Evolutionary conservation across 2,888 invertebrate species (phyloP).

Genomic region (Fissipunctia ypsillon): DNA sequence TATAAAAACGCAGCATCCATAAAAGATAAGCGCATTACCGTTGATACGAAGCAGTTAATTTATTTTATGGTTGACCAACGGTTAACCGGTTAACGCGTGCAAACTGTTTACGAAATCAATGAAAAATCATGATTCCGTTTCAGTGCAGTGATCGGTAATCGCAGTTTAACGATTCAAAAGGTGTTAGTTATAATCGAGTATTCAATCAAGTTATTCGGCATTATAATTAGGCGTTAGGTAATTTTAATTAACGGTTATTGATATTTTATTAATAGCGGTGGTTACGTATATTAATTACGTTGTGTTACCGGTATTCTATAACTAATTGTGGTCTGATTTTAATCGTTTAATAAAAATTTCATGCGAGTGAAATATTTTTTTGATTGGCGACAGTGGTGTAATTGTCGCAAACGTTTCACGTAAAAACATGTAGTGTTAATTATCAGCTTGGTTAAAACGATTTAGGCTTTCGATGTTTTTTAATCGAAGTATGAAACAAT

Average conservation of each 20-base stretch:
- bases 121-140: constrained; percentile 42
- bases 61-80: constrained; percentile 19
- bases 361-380: constrained; percentile 1
- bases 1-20: constrained; percentile 19
- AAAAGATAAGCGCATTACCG: constrained; percentile 10
- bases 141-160: constrained; percentile 21
- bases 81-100: constrained; percentile 28
- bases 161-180: constrained; percentile 21
- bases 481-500: neutral
- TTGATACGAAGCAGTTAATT: constrained; percentile 6
- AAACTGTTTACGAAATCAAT: constrained; percentile 50
- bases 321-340: constrained; percentile 32
- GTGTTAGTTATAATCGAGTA: constrained; percentile 24
- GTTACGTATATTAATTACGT: constrained; percentile 51
- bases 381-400: neutral
- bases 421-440: neutral
- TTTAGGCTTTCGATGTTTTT: neutral
- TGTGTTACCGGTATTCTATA: constrained; percentile 23
- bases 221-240: constrained; percentile 53
- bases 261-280: constrained; percentile 50
- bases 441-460: neutral
- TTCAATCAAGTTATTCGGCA: constrained; percentile 36
- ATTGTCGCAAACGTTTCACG: too few relatives aligned
- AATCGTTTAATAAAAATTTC: constrained; percentile 24
- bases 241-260: constrained; percentile 55